Conservation (phyloP, 2,113 vertebrate genomes). For the Ptilonorhynchus violaceus region DNA sequence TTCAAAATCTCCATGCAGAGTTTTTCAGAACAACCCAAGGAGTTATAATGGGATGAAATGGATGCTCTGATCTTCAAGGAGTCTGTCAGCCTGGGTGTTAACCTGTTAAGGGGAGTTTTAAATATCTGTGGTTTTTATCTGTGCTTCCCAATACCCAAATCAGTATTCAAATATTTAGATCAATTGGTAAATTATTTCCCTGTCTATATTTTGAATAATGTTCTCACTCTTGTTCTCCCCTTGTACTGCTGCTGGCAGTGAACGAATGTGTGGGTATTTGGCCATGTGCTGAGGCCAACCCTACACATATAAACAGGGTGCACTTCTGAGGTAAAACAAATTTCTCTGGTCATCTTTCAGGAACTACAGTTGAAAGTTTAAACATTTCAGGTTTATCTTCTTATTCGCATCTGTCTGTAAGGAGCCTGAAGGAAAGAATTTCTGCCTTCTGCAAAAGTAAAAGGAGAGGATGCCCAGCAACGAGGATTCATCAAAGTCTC, state of each 20-base stretch:
- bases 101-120: background rate
- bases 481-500: background rate
- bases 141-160: background rate
- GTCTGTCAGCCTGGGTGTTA: background rate
- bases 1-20: background rate
- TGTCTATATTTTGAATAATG: background rate
- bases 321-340: background rate
- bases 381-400: background rate
- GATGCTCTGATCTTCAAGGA: background rate
- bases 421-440: background rate
- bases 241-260: rapidly evolving
- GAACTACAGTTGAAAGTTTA: background rate
- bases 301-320: background rate
- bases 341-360: background rate
- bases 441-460: background rate
- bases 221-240: background rate
- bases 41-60: background rate
- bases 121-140: background rate
- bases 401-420: background rate
- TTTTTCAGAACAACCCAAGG: background rate
- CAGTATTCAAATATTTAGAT: background rate
- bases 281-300: background rate
- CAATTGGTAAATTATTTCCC: background rate
- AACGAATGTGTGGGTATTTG: background rate
- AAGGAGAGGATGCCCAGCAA: background rate